phyloP scores from a whole-genome alignment of 2,888 invertebrate species.

The Andrena chrysosceles region DNA sequence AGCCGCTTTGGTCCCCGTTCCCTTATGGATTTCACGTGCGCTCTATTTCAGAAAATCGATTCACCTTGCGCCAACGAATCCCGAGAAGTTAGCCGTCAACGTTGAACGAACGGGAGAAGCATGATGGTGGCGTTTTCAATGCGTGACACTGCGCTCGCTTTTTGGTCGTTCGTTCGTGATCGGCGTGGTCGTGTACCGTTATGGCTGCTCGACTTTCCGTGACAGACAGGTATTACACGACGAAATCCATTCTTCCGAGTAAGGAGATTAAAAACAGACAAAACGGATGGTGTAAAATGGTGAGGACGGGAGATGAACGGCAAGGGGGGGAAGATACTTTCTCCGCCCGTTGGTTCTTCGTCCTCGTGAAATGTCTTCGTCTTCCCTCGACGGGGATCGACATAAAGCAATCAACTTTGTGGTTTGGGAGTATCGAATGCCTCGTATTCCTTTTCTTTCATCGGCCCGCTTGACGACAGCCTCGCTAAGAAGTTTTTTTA shows the following conservation, averaged over 20 bases:
- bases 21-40: not conserved
- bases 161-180: constrained; percentile 15
- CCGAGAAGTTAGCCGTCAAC: not conserved
- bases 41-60: not conserved
- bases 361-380: constrained; percentile 35
- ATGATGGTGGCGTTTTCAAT: not conserved
- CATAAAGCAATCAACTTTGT: constrained; percentile 61
- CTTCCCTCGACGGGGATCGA: constrained; percentile 32
- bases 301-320: not conserved
- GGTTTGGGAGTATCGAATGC: constrained; percentile 48
- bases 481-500: not conserved
- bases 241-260: constrained; percentile 24
- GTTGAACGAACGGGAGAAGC: not conserved
- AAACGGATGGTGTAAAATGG: constrained; percentile 15
- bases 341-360: constrained; percentile 44
- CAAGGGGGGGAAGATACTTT: constrained; percentile 54
- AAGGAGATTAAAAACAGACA: constrained; percentile 37
- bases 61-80: not conserved
- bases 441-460: constrained; percentile 4
- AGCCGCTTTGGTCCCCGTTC: not conserved
- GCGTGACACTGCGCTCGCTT: not conserved
- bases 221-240: constrained; percentile 25
- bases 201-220: constrained; percentile 11
- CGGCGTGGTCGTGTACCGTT: constrained; percentile 5
- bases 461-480: not conserved